A percentile compares a stretch with the other conserved stretches of the same genome.
These are phyloP conservation scores for Drosophila subquinaria DNA, from an alignment of 2,888 invertebrate species.

Conservation along the genomic window DNA sequence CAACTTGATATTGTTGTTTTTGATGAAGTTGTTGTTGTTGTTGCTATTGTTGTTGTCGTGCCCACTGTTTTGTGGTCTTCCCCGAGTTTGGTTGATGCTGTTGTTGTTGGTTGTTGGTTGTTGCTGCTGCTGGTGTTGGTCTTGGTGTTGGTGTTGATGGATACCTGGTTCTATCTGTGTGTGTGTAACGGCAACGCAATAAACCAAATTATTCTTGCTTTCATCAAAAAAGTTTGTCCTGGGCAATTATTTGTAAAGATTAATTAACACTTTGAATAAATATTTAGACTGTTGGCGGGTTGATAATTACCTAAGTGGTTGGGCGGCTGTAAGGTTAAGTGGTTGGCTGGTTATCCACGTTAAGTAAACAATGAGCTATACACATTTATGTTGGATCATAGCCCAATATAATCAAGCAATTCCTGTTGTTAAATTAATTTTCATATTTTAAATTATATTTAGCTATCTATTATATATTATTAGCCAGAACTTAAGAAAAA, in stretches of 20 bases:
- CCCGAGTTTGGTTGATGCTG: conserved; percentile 25
- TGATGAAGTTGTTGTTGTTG: conserved; percentile 15
- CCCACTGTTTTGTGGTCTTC: conserved; percentile 59
- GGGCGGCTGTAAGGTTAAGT: background rate
- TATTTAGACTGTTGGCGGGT: conserved; percentile 68
- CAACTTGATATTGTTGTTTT: conserved; percentile 23
- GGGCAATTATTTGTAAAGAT: conserved; percentile 78
- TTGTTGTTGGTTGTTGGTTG: conserved; percentile 25
- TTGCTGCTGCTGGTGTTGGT: conserved; percentile 19
- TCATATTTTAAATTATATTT: background rate
- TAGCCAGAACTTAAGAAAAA: no score
- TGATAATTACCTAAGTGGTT: conserved; percentile 69
- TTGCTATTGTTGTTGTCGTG: conserved; percentile 29
- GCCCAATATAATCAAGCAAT: conserved; percentile 1
- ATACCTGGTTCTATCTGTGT: conserved; percentile 40
- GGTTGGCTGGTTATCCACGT: background rate
- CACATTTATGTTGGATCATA: conserved; percentile 3
- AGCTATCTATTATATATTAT: background rate
- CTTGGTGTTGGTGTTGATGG: conserved; percentile 41
- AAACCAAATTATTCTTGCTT: conserved; percentile 80
- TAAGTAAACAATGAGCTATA: conserved; percentile 1
- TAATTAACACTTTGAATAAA: conserved; percentile 81
- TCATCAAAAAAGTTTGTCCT: conserved; percentile 76
- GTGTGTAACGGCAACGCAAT: conserved; percentile 46
- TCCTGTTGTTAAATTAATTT: background rate